Percentiles rank a stretch among this genome's conserved stretches.
Conservation (phyloP, 2,888 invertebrate genomes). For the Itoplectis maculator region DNA sequence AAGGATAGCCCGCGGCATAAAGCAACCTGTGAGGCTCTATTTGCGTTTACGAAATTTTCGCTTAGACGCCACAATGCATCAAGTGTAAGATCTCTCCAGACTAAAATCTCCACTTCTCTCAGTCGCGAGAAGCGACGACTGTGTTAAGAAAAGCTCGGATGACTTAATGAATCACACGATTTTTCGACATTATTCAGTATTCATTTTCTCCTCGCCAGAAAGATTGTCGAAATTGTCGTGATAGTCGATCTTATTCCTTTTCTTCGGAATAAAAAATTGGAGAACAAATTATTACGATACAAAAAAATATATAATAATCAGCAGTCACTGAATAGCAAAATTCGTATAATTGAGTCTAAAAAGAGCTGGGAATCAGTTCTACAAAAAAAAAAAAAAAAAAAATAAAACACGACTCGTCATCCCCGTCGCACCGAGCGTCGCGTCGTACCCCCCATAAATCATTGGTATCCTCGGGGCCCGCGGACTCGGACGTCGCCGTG, state of each 20-base stretch:
- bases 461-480: not conserved
- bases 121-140: not conserved
- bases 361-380: too few species aligned
- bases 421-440: too few species aligned
- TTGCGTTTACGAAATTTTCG: conserved; percentile 43
- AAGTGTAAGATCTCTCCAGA: conserved; percentile 10
- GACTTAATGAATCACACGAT: not conserved
- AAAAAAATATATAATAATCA: too few species aligned
- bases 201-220: not conserved
- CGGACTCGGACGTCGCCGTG: not conserved
- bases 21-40: conserved; percentile 53
- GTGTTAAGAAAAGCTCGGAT: not conserved
- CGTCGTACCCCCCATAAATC: not conserved
- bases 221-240: not conserved
- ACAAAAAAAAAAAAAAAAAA: too few species aligned
- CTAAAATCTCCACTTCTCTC: not conserved
- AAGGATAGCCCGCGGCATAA: conserved; percentile 41
- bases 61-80: not conserved
- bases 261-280: too few species aligned
- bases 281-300: too few species aligned
- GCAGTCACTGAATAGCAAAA: too few species aligned
- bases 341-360: too few species aligned
- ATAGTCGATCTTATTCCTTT: too few species aligned
- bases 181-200: not conserved
- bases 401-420: too few species aligned